Base-by-base conservation (phyloP, 2,888 invertebrate species). In the Troglohyphantes excavatus region DNA sequence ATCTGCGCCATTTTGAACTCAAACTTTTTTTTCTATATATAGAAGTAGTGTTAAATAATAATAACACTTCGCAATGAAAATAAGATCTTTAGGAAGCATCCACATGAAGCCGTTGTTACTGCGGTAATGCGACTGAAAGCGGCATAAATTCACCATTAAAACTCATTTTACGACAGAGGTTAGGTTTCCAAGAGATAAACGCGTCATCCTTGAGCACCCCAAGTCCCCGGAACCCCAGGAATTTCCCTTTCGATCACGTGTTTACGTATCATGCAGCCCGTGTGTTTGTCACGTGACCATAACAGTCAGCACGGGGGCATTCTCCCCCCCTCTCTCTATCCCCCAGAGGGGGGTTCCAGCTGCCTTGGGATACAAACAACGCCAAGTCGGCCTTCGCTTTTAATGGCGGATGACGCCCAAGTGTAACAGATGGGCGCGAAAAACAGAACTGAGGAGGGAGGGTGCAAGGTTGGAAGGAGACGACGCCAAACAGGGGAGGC, bases 381-480 rank as follows among this genome's bases (percentile, higher is more conserved):
- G 13, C 9, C 59, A 67, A 61, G 9, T 21, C 29, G 61, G 39
- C 61, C 61, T 43, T 61, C 68, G 46, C 70, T 63, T 68, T 89
- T 89, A 89, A 89, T 81, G 73, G 76, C 82, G 61, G 68, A 82
- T 82, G 88, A 89, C 88, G 88, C 88, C 88, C 82, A 67, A 88
- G 33, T 61, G 88, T 43, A 76, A 73, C 88, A 89, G 88, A 89
- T 89, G 88, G 81, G 82, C 75, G 65, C 39, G 43, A 72, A 73
- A 79, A 87, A 79, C 73, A 65, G 29, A 43, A 29, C 53, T 13
- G 13, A 43, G 63, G 33, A 33, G 23, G 19, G 65, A 26, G 19
- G n/a, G n/a, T n/a, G n/a, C n/a, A n/a, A 73, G 19, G 0, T 21
- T 19, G 53, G 53, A 43, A 43, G 39, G 26, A 13, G 46, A 46